Evolutionary conservation across 2,797 vertebrate species (phyloP).

Genomic region (Xiphorhynchus erythropygius): DNA sequence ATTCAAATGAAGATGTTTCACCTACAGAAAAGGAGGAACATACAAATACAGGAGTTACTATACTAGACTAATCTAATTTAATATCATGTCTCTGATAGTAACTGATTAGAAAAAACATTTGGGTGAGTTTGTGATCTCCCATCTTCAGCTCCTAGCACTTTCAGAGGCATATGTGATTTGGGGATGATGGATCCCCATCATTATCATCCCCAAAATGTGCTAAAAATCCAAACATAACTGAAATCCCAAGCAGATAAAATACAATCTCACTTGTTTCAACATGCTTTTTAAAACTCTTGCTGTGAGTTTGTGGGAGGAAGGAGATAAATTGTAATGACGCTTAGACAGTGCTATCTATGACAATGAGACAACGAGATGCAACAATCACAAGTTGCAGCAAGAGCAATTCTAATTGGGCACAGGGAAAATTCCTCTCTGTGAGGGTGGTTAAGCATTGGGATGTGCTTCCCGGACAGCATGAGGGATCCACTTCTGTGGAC

Average conservation of each 20-base stretch:
- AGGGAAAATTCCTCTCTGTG: not conserved
- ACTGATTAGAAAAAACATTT: not conserved
- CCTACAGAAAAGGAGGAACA: not conserved
- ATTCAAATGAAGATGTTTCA: not conserved
- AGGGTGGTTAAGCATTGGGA: not conserved
- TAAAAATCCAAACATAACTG: not conserved
- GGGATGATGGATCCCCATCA: not conserved
- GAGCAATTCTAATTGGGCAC: not conserved
- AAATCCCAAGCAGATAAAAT: not conserved
- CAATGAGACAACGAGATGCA: not conserved
- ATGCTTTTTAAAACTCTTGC: not conserved
- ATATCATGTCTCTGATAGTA: not conserved
- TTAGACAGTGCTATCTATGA: not conserved
- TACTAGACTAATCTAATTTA: not conserved
- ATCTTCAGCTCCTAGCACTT: not conserved
- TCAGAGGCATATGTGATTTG: not conserved
- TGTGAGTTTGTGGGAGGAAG: not conserved
- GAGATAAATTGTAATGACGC: not conserved
- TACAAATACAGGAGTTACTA: not conserved
- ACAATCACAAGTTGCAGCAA: not conserved
- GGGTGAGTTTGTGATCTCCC: not conserved
- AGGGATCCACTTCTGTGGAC: not conserved
- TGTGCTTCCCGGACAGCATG: not conserved
- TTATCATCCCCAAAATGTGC: not conserved
- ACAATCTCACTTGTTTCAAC: not conserved